Conservation (phyloP, 64 coral and sea anemone species). For the Pachyseris speciosa region DNA sequence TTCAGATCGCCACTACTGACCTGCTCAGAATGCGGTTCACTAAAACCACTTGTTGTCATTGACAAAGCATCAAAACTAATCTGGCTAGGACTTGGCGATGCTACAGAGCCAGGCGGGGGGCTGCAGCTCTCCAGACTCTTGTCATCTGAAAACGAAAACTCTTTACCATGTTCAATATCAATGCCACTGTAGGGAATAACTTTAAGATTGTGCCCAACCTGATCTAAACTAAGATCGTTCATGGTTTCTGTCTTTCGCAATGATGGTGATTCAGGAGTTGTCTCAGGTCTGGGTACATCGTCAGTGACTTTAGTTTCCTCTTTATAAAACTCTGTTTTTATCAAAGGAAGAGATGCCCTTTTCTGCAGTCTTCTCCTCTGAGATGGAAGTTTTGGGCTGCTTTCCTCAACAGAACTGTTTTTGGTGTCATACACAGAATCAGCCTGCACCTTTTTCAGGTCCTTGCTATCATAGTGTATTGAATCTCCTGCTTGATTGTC, state of each 20-base stretch:
- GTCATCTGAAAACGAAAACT: conserved; percentile 28
- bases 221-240: conserved; percentile 67
- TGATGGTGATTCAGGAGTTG: neutral
- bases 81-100: conserved; percentile 76
- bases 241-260: conserved; percentile 62
- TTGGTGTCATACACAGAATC: conserved; percentile 14
- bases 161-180: conserved; percentile 44
- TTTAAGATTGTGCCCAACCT: conserved; percentile 4
- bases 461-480: neutral
- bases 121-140: conserved; percentile 61
- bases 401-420: neutral
- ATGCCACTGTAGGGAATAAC: neutral
- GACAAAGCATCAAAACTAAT: conserved; percentile 81
- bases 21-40: conserved; percentile 71
- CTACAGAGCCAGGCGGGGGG: conserved; percentile 34
- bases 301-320: conserved; percentile 27
- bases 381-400: neutral
- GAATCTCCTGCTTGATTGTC: neutral
- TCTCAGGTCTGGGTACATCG: neutral
- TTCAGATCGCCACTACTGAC: conserved; percentile 74
- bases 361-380: conserved; percentile 20
- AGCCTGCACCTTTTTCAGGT: neutral
- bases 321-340: conserved; percentile 64
- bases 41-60: conserved; percentile 93
- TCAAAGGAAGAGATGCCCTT: conserved; percentile 33